phyloP scores from a whole-genome alignment of 2,113 vertebrate genomes.

The Aplodontia rufa region DNA sequence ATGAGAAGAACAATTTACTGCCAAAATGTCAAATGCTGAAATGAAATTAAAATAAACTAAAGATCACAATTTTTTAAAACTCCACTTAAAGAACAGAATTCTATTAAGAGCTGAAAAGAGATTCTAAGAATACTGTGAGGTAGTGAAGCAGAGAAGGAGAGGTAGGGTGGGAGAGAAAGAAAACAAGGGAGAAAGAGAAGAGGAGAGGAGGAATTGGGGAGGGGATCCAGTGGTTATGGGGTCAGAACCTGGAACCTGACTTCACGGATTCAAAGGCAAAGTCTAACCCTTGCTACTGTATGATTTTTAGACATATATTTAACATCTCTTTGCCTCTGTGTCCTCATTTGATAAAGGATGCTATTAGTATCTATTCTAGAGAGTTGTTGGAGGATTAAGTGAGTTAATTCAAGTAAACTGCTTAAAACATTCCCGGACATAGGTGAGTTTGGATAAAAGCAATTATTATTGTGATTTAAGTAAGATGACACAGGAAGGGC shows the following conservation, averaged over 20 bases:
- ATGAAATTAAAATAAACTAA: conserved; percentile 70
- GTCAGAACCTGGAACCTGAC: neutral
- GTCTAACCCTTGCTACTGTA: neutral
- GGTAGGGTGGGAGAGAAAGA: rapidly evolving
- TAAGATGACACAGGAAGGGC: neutral
- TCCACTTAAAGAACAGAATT: conserved; percentile 63
- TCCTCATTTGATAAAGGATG: neutral
- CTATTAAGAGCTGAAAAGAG: conserved; percentile 12
- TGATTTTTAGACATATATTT: neutral
- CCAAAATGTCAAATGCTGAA: conserved; percentile 28
- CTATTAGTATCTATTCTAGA: neutral
- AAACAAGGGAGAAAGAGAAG: neutral
- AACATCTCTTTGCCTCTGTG: neutral
- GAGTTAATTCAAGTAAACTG: neutral
- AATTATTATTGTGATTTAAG: neutral
- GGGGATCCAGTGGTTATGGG: neutral
- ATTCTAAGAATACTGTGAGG: neutral
- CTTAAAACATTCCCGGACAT: neutral
- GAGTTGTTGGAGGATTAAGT: neutral
- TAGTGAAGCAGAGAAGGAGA: neutral
- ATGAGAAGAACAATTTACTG: conserved; percentile 52
- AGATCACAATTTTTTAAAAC: conserved; percentile 43
- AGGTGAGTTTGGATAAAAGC: neutral
- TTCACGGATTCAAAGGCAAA: neutral
- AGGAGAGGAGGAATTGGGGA: neutral